Conservation (phyloP, 2,113 vertebrate genomes). For the Bubalus kerabau region DNA sequence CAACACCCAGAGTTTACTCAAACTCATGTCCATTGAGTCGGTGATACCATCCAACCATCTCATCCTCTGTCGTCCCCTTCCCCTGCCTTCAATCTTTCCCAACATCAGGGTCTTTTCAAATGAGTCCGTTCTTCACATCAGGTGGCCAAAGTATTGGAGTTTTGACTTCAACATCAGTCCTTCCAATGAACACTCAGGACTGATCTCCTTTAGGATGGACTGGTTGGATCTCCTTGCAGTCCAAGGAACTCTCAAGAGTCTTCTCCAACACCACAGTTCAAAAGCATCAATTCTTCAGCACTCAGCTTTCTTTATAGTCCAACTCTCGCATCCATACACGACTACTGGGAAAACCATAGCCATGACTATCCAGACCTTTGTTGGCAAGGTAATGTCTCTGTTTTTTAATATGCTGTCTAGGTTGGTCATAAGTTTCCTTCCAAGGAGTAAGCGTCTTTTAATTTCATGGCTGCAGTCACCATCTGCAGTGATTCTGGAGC, state of each 20-base stretch:
- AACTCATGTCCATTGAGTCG: background rate
- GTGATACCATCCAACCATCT: background rate
- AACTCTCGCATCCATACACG: background rate
- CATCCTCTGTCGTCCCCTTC: background rate
- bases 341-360: background rate
- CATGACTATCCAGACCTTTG: rapidly evolving
- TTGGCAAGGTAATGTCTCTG: background rate
- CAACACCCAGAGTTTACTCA: background rate
- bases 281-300: background rate
- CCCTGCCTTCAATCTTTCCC: background rate
- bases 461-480: background rate
- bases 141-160: background rate
- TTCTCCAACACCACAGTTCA: background rate
- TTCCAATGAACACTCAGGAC: background rate
- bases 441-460: background rate
- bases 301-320: background rate
- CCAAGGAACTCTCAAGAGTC: background rate
- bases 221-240: background rate
- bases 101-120: background rate
- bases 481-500: background rate
- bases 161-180: background rate
- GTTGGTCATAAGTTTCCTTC: background rate
- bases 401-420: background rate
- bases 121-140: background rate
- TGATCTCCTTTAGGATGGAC: background rate